Evolutionary conservation across 2,888 invertebrate genomes (phyloP).

Genomic region (Pyrochroa serraticornis): DNA sequence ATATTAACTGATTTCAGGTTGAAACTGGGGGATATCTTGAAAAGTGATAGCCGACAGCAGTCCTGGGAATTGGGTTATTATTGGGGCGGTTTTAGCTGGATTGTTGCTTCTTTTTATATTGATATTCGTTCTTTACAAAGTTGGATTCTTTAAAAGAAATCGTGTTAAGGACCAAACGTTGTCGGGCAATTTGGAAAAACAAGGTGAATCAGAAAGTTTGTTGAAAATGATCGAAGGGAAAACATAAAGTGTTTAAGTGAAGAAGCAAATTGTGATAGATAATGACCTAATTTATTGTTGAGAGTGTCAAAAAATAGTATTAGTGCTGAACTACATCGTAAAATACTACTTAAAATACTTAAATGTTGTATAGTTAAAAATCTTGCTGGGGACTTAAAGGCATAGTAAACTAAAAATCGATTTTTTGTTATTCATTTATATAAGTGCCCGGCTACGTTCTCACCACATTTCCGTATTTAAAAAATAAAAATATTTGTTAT

Average conservation of each 20-base stretch:
- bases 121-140: constrained; percentile 82
- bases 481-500: no score
- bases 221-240: constrained; percentile 20
- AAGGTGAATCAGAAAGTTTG: constrained; percentile 46
- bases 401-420: no score
- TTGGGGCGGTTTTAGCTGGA: constrained; percentile 83
- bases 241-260: constrained; percentile 5
- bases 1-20: constrained; percentile 63
- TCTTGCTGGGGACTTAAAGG: no score
- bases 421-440: no score
- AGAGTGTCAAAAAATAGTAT: neutral
- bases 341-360: no score
- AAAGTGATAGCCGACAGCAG: constrained; percentile 75
- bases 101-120: constrained; percentile 81
- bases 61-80: constrained; percentile 88
- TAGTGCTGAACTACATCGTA: no score
- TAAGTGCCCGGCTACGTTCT: no score
- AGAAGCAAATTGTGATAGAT: constrained; percentile 18
- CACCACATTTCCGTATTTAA: no score
- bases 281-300: no score
- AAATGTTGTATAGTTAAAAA: no score
- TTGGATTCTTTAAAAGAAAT: constrained; percentile 88
- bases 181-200: constrained; percentile 64
- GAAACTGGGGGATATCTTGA: constrained; percentile 86
- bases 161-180: constrained; percentile 77